Base-by-base conservation (phyloP, 2,888 invertebrate species). In the Drosophila heteroneura region DNA sequence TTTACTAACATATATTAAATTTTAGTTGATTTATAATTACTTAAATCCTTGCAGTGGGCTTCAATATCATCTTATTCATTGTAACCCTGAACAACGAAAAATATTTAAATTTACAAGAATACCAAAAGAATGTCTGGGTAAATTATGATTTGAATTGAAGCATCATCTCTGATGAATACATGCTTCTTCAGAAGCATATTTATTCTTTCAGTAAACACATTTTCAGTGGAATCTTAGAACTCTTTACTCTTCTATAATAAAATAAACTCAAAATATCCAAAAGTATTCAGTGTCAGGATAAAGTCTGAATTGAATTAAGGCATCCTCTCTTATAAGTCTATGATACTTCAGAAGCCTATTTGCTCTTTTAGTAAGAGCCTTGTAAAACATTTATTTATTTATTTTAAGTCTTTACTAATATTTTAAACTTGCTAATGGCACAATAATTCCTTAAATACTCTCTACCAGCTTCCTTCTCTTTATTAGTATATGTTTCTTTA, bases 401-500 rank as follows among this genome's bases (percentile, higher is more conserved):
- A 35, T 14, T 35, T 14, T 35, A 1, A 22, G 1, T 22, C 6
- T 3, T 44, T 14, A 14, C 3, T 22, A 6, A 22, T 14, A 14
- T 22, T 22, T 44, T 1, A 3, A 44, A 22, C 3, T 7, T 14
- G 22, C 1, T 14, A 44, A 14, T 44, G 44, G 22, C 7, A 14
- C 14, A 44, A 44, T 14, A 7, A 14, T 7, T 22, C 3, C 14
- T 7, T 3, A 41, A n/a, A 0, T 10, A 9, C 9, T n/a, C 1
- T 9, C 1, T n/a, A 9, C 0, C 39, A 41, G 9, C 6, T 22
- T 22, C 0, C 5, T 41, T 44, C 12, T 39, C 0, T 1, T 44
- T 2, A n/a, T 6, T 0, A 6, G 5, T 1, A 14, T 3, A 0
- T 22, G 12, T 0, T 22, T n/a, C 12, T 7, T 44, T 22, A 22